A percentile compares a stretch with the other conserved stretches of the same genome.
Evolutionary conservation across 1,140 invertebrate species (phyloP).

Genomic region (Pseudomyrmex dendroicus): DNA sequence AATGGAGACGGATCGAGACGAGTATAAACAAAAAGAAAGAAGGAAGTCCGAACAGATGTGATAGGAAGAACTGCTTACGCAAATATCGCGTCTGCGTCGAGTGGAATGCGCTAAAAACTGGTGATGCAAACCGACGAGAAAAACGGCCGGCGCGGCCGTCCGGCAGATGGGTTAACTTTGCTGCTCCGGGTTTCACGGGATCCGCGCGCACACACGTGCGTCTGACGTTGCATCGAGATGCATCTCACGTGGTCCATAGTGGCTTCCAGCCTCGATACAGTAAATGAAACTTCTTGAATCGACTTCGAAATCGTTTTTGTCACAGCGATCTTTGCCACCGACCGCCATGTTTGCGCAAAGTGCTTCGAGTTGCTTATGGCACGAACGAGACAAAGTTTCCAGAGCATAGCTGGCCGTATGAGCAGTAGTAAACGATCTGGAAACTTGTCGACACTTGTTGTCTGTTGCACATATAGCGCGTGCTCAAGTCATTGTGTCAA

Average conservation of each 20-base stretch:
- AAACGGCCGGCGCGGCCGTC: constrained; percentile 64
- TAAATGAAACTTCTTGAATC: constrained; percentile 59
- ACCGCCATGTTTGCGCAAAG: constrained; percentile 41
- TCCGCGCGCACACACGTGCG: constrained; percentile 44
- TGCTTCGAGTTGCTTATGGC: constrained; percentile 27
- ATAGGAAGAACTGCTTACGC: constrained; percentile 75
- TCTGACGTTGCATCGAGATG: constrained; percentile 51
- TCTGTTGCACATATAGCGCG: background rate
- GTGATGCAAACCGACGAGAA: constrained; percentile 69
- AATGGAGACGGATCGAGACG: constrained; percentile 3
- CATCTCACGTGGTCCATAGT: constrained; percentile 56
- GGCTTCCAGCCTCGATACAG: constrained; percentile 4
- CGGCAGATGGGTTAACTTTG: constrained; percentile 73
- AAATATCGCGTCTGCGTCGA: constrained; percentile 73
- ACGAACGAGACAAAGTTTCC: constrained; percentile 31
- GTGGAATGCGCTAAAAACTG: constrained; percentile 80
- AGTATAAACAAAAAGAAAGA: constrained; percentile 56
- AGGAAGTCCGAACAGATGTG: constrained; percentile 73
- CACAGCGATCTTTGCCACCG: background rate
- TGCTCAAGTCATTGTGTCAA: background rate
- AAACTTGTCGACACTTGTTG: constrained; percentile 13
- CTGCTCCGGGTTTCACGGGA: constrained; percentile 68
- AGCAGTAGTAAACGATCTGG: background rate
- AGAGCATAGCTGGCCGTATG: background rate
- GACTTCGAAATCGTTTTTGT: constrained; percentile 24